A percentile compares a stretch with the other conserved stretches of the same genome.
Evolutionary conservation across 2,113 vertebrate species (phyloP).

Genomic region (Barbus barbus): DNA sequence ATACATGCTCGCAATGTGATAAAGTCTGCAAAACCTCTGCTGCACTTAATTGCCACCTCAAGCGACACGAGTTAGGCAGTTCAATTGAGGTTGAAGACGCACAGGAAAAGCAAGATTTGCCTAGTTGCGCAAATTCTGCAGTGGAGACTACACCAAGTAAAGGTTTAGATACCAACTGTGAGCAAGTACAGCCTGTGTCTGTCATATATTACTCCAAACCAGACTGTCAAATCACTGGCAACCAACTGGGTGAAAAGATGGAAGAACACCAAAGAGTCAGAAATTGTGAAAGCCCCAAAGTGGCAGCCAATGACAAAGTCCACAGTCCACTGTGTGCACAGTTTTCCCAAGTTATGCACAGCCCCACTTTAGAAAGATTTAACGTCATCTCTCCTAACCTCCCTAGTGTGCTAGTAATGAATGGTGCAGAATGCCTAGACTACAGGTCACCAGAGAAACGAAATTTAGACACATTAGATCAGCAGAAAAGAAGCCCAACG

Average conservation of each 20-base stretch:
- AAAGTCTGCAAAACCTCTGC: constrained; percentile 89
- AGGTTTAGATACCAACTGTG: constrained; percentile 59
- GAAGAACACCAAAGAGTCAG: constrained; percentile 57
- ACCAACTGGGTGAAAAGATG: constrained; percentile 46
- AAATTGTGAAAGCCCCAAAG: constrained; percentile 54
- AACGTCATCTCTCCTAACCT: constrained; percentile 58
- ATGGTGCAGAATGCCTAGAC: constrained; percentile 73
- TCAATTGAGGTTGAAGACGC: constrained; percentile 70
- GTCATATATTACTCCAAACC: constrained; percentile 76
- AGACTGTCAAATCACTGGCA: constrained; percentile 52
- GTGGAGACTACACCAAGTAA: constrained; percentile 55
- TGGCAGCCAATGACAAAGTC: constrained; percentile 53
- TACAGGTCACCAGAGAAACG: constrained; percentile 73
- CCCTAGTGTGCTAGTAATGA: constrained; percentile 78
- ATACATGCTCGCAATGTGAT: constrained; percentile 82
- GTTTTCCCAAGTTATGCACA: constrained; percentile 57
- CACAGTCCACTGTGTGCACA: constrained; percentile 45
- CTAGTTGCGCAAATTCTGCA: constrained; percentile 48
- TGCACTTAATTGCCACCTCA: constrained; percentile 81
- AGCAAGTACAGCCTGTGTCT: constrained; percentile 69
- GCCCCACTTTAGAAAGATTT: constrained; percentile 61
- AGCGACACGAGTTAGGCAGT: constrained; percentile 79
- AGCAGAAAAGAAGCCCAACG: constrained; percentile 67
- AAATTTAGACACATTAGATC: constrained; percentile 63
- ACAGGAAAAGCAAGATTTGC: constrained; percentile 44